phyloP scores from a whole-genome alignment of 2,113 vertebrate species.

The Pipa parva region DNA sequence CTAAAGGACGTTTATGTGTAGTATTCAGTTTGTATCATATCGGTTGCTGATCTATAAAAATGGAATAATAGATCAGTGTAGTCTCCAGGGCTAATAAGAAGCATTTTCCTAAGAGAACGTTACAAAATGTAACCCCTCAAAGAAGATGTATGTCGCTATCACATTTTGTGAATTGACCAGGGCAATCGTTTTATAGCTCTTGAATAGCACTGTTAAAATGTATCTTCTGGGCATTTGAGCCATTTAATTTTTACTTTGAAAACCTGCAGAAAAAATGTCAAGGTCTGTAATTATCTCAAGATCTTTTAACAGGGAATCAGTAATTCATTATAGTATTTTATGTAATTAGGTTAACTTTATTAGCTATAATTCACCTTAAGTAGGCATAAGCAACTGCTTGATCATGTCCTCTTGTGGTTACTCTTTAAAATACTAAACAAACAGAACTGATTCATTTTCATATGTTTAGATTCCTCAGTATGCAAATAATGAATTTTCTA shows the following conservation, averaged over 20 bases:
- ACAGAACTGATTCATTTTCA: background rate
- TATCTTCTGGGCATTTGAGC: background rate
- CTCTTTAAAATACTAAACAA: background rate
- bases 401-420: background rate
- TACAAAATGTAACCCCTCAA: background rate
- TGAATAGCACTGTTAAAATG: background rate
- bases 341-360: slow-evolving; percentile 1
- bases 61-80: no score
- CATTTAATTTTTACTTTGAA: background rate
- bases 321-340: background rate
- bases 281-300: slow-evolving; percentile 1
- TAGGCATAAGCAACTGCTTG: background rate
- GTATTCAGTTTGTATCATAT: no score
- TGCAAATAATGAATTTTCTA: background rate
- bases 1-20: no score
- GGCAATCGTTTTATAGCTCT: background rate
- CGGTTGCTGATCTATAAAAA: no score
- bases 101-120: no score
- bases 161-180: background rate
- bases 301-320: background rate
- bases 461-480: background rate
- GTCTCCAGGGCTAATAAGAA: no score
- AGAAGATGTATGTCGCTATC: background rate
- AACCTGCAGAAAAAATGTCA: background rate
- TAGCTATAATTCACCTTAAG: slow-evolving; percentile 2